These are phyloP conservation scores for Heteromormyrus szaboi DNA, from an alignment of 2,797 vertebrate genomes.

Conservation along the genomic window DNA sequence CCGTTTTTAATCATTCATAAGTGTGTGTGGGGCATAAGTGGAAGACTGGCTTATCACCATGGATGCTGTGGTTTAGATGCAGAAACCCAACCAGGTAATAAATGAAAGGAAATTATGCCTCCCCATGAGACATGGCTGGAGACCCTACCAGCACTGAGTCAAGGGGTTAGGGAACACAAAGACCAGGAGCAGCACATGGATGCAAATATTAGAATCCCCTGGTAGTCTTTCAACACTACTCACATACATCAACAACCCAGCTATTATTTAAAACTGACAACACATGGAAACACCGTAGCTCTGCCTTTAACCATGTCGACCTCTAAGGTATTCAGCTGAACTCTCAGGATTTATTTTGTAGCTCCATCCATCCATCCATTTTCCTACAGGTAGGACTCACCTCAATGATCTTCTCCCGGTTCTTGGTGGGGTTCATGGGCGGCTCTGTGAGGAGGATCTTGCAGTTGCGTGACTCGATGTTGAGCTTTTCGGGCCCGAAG, in stretches of 20 bases:
- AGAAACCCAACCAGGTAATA: not conserved
- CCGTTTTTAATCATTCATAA: not conserved
- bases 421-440: conserved; percentile 86
- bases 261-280: not conserved
- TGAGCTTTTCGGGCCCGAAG: conserved; percentile 82
- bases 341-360: not conserved
- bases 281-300: not conserved
- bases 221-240: not conserved
- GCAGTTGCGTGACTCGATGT: conserved; percentile 80
- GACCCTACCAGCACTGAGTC: not conserved
- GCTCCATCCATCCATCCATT: not conserved
- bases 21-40: not conserved
- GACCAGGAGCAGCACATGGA: not conserved
- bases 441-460: conserved; percentile 85
- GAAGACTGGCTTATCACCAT: not conserved
- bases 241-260: not conserved
- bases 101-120: not conserved
- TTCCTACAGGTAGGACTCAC: conserved; percentile 40
- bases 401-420: conserved; percentile 85
- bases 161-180: not conserved
- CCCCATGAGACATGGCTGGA: not conserved
- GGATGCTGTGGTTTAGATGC: not conserved
- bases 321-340: not conserved
- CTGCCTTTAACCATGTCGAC: not conserved
- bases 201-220: not conserved